Conservation (phyloP, 2,797 vertebrate genomes). For the Syngnathus rostellatus region DNA sequence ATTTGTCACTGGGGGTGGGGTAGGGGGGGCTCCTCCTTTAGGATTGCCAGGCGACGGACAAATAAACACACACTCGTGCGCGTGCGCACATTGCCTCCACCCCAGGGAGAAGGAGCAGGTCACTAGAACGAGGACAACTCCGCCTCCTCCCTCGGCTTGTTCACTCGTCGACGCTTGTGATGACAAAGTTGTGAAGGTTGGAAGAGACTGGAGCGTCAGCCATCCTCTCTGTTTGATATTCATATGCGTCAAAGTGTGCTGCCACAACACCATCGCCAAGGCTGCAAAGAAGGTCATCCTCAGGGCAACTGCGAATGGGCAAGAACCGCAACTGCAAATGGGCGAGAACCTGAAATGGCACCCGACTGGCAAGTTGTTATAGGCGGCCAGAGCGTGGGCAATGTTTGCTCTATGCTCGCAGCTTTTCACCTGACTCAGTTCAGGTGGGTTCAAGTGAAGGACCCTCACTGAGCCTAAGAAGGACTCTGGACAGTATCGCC, state of each 20-base stretch:
- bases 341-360: constrained; percentile 38
- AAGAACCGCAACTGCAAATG: background rate
- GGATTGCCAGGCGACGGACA: constrained; percentile 51
- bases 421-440: constrained; percentile 12
- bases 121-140: constrained; percentile 17
- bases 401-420: constrained; percentile 1
- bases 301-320: constrained; percentile 33
- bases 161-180: constrained; percentile 44
- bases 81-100: constrained; percentile 9
- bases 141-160: constrained; percentile 30
- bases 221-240: background rate
- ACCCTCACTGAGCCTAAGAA: constrained; percentile 12
- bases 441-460: constrained; percentile 11
- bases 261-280: constrained; percentile 32
- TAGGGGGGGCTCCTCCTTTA: constrained; percentile 21
- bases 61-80: constrained; percentile 42
- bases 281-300: constrained; percentile 38
- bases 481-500: background rate
- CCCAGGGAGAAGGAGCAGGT: constrained; percentile 34
- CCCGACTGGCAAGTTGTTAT: constrained; percentile 22
- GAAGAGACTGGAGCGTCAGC: background rate
- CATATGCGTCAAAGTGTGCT: constrained; percentile 33
- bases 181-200: constrained; percentile 40
- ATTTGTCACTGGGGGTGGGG: background rate
- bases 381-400: constrained; percentile 20